Percentiles rank a stretch among this genome's conserved stretches.
phyloP scores from a whole-genome alignment of 2,113 vertebrate species.

The Hiodon tergisus region DNA sequence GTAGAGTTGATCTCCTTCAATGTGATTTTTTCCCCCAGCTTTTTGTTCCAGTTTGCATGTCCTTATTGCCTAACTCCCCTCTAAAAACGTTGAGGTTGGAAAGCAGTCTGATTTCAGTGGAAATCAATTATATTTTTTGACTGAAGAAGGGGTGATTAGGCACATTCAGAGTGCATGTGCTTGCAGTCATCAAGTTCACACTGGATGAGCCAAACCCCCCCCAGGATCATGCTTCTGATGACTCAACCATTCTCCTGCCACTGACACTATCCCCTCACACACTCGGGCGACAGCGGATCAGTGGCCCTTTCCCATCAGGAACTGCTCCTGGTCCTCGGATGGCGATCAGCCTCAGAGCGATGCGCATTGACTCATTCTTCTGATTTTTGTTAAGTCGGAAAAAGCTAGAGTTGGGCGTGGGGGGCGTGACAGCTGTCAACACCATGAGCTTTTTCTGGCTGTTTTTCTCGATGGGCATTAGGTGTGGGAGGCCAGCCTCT shows the following conservation, averaged over 20 bases:
- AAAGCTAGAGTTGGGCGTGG: neutral
- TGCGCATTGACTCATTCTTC: slow-evolving; percentile 28
- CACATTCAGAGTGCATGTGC: neutral
- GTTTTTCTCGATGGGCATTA: no score
- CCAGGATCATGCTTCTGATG: neutral
- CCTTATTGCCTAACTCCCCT: no score
- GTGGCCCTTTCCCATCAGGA: neutral
- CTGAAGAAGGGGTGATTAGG: no score
- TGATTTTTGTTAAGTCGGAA: neutral
- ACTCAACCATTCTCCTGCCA: neutral
- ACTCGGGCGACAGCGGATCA: neutral
- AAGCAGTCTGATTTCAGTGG: no score
- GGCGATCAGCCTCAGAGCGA: neutral
- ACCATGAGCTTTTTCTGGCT: neutral
- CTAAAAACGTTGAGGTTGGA: no score
- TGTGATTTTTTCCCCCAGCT: no score
- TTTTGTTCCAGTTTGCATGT: no score
- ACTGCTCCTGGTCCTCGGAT: neutral
- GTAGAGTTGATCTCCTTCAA: no score
- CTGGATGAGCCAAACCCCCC: neutral
- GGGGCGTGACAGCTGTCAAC: neutral
- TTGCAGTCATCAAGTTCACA: neutral
- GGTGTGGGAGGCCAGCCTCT: no score
- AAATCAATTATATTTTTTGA: no score
- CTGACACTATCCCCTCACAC: neutral